Base-by-base conservation (phyloP, 2,888 invertebrate genomes). In the Aleiodes alternator region DNA sequence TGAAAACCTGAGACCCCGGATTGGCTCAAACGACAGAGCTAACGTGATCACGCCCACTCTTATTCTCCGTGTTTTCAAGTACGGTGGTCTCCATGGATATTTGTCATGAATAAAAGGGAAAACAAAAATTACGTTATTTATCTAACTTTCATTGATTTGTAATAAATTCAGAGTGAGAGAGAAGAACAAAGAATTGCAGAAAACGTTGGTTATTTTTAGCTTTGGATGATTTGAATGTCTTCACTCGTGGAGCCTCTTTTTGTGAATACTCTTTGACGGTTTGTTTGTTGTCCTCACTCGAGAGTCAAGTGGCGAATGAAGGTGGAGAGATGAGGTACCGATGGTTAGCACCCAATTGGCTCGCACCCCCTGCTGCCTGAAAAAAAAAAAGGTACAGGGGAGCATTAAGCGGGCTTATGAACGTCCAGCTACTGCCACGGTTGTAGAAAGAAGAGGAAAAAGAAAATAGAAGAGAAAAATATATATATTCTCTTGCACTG, bases 311-410 rank as follows among this genome's bases (percentile, higher is more conserved):
- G 85, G 82, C 23, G 78, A 43, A 43, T 43, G 43, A 7, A 43
- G 43, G 43, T 3, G 75, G 69, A 79, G 81, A 64, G 48, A 48
- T n/a, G 23, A 14, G 48, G 78, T 82, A 79, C 80, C 70, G 71
- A 80, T 80, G 82, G 82, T 84, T 83, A 85, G 82, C 82, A 80
- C 82, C 82, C 83, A 85, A 84, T 84, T 84, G 85, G 81, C 82
- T 79, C 79, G 81, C 81, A 80, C 82, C 81, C 82, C 80, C 77
- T 79, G 80, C 76, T 78, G 75, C 43, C 8, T 9, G 9, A 9
- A 43, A 80, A 78, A 23, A 23, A 80, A 80, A 82, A 84, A 86
- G 83, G 83, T 82, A 81, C 78, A 72, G 8, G 61, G 9, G 51
- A 14, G 53, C 59, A 69, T 57, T 43, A 69, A 51, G 50, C n/a